These are phyloP conservation scores for Drosophila melanosoma DNA, from an alignment of 2,888 invertebrate genomes.

Conservation along the genomic window DNA sequence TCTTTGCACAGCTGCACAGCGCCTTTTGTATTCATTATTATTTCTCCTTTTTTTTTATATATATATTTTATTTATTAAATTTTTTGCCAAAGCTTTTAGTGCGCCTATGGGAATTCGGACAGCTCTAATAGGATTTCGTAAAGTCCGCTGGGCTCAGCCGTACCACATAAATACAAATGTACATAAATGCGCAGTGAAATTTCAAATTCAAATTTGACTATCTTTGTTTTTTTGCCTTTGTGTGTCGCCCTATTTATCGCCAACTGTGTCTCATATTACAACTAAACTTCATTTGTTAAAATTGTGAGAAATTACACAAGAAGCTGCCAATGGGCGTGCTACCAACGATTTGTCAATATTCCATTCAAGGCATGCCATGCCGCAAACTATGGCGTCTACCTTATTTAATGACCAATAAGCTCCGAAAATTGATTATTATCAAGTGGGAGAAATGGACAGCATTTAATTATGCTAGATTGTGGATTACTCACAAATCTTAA, in stretches of 20 bases:
- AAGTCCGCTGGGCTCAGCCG: constrained; percentile 54
- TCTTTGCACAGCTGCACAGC: constrained; percentile 71
- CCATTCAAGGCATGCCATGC: constrained; percentile 15
- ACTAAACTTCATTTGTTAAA: constrained; percentile 26
- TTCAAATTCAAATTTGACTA: constrained; percentile 23
- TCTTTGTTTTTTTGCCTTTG: constrained; percentile 27
- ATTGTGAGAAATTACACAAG: constrained; percentile 44
- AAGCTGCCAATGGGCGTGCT: constrained; percentile 56
- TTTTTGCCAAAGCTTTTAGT: constrained; percentile 65
- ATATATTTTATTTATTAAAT: constrained; percentile 69
- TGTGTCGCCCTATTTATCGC: constrained; percentile 53
- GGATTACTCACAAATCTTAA: background rate
- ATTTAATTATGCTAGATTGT: background rate
- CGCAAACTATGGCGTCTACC: constrained; percentile 25
- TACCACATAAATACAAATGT: constrained; percentile 12
- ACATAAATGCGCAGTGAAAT: constrained; percentile 39
- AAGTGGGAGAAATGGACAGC: constrained; percentile 11
- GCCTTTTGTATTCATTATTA: constrained; percentile 74
- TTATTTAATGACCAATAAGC: constrained; percentile 26
- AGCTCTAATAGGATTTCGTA: constrained; percentile 76
- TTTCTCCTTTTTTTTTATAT: constrained; percentile 43
- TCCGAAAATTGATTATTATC: constrained; percentile 24
- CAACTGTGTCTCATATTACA: constrained; percentile 57
- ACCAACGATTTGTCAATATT: constrained; percentile 64
- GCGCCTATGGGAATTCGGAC: constrained; percentile 56